Evolutionary conservation across 2,797 vertebrate genomes (phyloP), one percentile per base, ranked within the genome.

Genomic region (Lutjanus campechanus): DNA sequence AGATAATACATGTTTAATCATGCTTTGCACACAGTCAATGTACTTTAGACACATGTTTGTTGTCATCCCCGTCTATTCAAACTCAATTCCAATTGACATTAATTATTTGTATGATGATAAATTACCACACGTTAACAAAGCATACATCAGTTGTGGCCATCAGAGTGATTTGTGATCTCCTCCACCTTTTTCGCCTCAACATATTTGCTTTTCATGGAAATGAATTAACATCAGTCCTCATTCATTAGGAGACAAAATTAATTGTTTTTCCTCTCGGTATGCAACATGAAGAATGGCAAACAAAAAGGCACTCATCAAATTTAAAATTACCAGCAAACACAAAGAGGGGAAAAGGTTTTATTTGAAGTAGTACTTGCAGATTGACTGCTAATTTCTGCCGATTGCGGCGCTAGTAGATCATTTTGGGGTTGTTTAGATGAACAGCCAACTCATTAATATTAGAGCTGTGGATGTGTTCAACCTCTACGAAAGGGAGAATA

Each of bases 201-300:
- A 78, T 85, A 80, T 91, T 92, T 88, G 64, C 77, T 75, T 77
- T 90, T 87, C 83, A 87, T 63, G 62, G 79, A 91, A 90, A 92
- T 80, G 9, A 82, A 92, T 89, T 81, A 65, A 79, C 64, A 73
- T 51, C 68, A 73, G 68, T 82, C 66, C 71, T 88, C 55, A 74
- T 87, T 91, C 80, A 90, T 91, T 90, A 89, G 13, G 36, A 77
- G 54, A 84, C 47, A 54, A 49, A 78, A 82, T 85, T 88, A 87
- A 93, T 91, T 83, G 86, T 91, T 87, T 89, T 84, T 69, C 73
- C 74, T 81, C 69, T 77, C 10, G 12, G 61, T 53, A 67, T 71
- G 75, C 50, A 70, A 63, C 70, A 76, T 79, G 68, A 88, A 44
- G 25, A 88, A 85, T 78, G 43, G 74, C 25, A 46, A 78, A 79